phyloP scores from a whole-genome alignment of 1,140 invertebrate genomes.

The Fopius arisanus region DNA sequence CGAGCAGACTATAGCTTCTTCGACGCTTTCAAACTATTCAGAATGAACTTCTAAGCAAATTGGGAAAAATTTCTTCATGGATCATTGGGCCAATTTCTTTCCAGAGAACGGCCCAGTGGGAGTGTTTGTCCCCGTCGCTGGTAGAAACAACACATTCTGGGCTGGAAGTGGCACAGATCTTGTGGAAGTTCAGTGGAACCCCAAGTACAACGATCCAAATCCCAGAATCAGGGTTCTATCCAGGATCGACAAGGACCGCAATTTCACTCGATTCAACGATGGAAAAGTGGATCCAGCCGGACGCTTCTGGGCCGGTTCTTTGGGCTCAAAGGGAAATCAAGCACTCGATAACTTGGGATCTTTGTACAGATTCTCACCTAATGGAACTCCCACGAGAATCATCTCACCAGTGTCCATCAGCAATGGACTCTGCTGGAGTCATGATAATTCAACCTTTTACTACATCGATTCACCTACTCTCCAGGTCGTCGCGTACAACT shows the following conservation, averaged over 20 bases:
- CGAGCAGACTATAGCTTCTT: too few relatives aligned
- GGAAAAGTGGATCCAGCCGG: slow-evolving; percentile 85
- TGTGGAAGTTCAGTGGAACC: slow-evolving; percentile 74
- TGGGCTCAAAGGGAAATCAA: slow-evolving; percentile 70
- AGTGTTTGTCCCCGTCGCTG: slow-evolving; percentile 76
- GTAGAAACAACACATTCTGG: slow-evolving; percentile 69
- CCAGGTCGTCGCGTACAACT: slow-evolving; percentile 74
- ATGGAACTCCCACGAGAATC: slow-evolving; percentile 52
- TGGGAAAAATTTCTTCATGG: too few relatives aligned
- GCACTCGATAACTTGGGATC: slow-evolving; percentile 60
- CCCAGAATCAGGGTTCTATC: slow-evolving; percentile 63
- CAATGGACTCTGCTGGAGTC: slow-evolving; percentile 85
- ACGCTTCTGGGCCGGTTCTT: slow-evolving; percentile 81
- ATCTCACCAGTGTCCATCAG: slow-evolving; percentile 71
- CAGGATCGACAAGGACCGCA: slow-evolving; percentile 69
- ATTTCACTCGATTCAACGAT: slow-evolving; percentile 81
- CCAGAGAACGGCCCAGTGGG: slow-evolving; percentile 65
- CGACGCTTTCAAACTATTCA: too few relatives aligned
- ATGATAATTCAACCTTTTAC: slow-evolving; percentile 75
- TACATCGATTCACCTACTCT: slow-evolving; percentile 78
- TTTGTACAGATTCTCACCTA: slow-evolving; percentile 66
- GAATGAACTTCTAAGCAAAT: too few relatives aligned
- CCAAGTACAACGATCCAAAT: slow-evolving; percentile 61
- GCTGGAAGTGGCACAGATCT: slow-evolving; percentile 71
- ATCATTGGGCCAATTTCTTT: too few relatives aligned